phyloP scores from a whole-genome alignment of 2,888 invertebrate genomes.

The Sarcophaga caerulescens region DNA sequence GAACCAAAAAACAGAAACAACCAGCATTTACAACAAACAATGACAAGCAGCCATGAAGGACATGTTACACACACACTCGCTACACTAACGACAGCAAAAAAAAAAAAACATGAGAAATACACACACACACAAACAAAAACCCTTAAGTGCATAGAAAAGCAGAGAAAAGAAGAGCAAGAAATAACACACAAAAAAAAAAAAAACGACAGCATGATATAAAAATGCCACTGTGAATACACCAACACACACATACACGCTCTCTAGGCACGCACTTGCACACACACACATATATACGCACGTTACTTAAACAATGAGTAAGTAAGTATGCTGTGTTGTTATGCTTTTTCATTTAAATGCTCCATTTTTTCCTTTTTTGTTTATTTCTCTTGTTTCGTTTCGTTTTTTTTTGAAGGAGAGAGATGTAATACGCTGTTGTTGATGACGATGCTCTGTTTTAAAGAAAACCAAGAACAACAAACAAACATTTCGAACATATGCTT shows the following conservation, averaged over 20 bases:
- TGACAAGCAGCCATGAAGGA: slow-evolving; percentile 64
- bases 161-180: background rate
- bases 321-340: background rate
- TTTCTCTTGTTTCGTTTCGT: background rate
- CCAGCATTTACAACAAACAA: slow-evolving; percentile 48
- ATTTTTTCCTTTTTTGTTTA: slow-evolving; percentile 71
- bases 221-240: background rate
- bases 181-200: background rate
- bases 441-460: slow-evolving; percentile 48
- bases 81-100: slow-evolving; percentile 28
- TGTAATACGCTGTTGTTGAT: slow-evolving; percentile 62
- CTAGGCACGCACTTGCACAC: background rate
- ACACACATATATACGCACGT: background rate
- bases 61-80: slow-evolving; percentile 56
- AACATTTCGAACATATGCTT: slow-evolving; percentile 3
- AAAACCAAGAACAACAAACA: slow-evolving; percentile 71
- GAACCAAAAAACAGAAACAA: background rate
- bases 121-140: slow-evolving; percentile 15
- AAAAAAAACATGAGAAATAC: slow-evolving; percentile 19
- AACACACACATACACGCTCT: background rate
- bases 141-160: background rate
- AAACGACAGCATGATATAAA: background rate
- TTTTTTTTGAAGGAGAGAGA: slow-evolving; percentile 50
- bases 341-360: slow-evolving; percentile 71
- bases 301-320: no score